Conservation (phyloP, 2,797 vertebrate species). For the Sebastolobus altivelis region DNA sequence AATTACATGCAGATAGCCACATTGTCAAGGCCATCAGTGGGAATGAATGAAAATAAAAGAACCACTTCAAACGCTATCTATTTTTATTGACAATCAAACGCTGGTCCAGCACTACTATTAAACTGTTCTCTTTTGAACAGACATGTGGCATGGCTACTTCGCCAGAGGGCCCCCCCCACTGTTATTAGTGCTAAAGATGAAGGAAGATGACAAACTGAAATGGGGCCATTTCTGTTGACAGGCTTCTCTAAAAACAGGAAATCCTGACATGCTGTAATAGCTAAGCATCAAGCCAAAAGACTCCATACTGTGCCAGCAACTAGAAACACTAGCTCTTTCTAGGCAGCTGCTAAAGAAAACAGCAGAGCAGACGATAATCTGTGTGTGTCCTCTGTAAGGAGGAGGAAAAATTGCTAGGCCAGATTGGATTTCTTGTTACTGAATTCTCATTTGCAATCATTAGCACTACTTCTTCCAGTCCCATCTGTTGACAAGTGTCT, state of each 20-base stretch:
- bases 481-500: conserved; percentile 74
- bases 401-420: conserved; percentile 53
- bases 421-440: conserved; percentile 74
- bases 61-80: conserved; percentile 63
- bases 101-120: conserved; percentile 62
- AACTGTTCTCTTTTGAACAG: conserved; percentile 57
- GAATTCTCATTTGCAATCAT: conserved; percentile 68
- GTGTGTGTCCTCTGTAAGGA: conserved; percentile 52
- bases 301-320: conserved; percentile 57
- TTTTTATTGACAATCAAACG: conserved; percentile 74
- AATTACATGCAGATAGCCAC: conserved; percentile 74
- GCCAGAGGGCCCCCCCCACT: conserved; percentile 44
- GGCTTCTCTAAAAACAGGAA: conserved; percentile 69
- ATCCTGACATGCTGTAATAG: conserved; percentile 76
- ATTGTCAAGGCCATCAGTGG: conserved; percentile 61
- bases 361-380: conserved; percentile 53
- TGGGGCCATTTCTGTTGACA: conserved; percentile 71
- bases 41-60: conserved; percentile 70
- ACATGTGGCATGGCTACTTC: conserved; percentile 58
- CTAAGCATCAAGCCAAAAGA: conserved; percentile 61
- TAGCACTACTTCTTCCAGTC: conserved; percentile 57
- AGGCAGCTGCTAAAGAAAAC: conserved; percentile 70
- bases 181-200: conserved; percentile 62
- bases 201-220: conserved; percentile 68
- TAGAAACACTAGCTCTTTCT: conserved; percentile 57